Percentiles rank a stretch among this genome's conserved stretches.
Evolutionary conservation across 1,140 invertebrate genomes (phyloP).

Genomic region (Telenomus remus): DNA sequence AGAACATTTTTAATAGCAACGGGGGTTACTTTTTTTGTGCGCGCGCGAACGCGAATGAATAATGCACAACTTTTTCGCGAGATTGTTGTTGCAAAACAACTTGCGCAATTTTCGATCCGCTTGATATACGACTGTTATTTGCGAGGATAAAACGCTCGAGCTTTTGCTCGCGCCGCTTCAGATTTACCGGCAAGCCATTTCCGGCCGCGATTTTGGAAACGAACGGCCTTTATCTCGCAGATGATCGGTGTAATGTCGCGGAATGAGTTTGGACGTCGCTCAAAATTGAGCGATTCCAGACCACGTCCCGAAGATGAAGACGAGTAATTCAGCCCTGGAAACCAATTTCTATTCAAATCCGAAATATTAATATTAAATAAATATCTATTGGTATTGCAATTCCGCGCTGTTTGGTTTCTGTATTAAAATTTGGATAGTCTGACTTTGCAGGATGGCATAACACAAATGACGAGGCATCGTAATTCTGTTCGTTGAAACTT

Average conservation of each 20-base stretch:
- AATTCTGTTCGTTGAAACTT: too few species aligned
- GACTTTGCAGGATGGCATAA: too few species aligned
- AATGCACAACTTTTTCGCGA: constrained; percentile 39
- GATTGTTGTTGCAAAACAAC: constrained; percentile 29
- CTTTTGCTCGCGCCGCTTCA: constrained; percentile 1
- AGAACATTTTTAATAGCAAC: constrained; percentile 44
- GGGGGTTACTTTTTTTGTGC: too few species aligned
- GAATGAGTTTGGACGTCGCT: neutral
- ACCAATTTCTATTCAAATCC: too few species aligned
- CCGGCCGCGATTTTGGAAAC: constrained; percentile 2
- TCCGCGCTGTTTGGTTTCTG: too few species aligned
- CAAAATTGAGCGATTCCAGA: constrained; percentile 14
- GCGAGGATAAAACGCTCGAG: constrained; percentile 11
- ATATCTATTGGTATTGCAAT: too few species aligned
- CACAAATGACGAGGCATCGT: too few species aligned
- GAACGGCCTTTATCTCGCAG: neutral
- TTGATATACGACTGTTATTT: constrained; percentile 41
- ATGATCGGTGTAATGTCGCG: constrained; percentile 11
- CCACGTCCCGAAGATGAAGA: too few species aligned
- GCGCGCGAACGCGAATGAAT: constrained; percentile 28
- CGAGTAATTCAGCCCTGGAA: neutral
- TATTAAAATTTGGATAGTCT: too few species aligned
- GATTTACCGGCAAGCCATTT: neutral
- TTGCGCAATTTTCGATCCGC: constrained; percentile 21
- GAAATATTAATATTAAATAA: too few species aligned